phyloP scores from a whole-genome alignment of 1,140 invertebrate species.

The Zaprionus nigranus region DNA sequence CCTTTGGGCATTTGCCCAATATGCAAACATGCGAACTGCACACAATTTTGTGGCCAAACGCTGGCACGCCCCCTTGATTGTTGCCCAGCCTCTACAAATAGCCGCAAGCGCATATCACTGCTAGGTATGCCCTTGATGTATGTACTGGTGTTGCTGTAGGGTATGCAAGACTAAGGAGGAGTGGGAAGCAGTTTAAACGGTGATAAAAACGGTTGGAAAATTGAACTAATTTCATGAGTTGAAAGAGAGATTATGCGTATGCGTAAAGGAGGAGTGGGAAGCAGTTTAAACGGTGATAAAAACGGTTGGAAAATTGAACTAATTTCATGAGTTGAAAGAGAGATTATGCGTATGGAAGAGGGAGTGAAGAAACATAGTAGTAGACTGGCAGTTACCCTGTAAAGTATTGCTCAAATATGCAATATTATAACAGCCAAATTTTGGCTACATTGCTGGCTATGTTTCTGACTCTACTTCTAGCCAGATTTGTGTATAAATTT shows the following conservation, averaged over 20 bases:
- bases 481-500: not conserved
- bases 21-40: slow-evolving; percentile 50
- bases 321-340: not conserved
- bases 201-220: not conserved
- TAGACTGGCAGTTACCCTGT: not conserved
- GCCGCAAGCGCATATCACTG: slow-evolving; percentile 17
- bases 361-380: not conserved
- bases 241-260: too few relatives aligned
- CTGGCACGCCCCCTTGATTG: slow-evolving; percentile 17
- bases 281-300: not conserved
- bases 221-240: not conserved
- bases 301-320: not conserved
- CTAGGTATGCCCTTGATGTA: not conserved
- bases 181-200: not conserved
- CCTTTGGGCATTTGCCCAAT: slow-evolving; percentile 31
- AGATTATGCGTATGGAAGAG: too few relatives aligned
- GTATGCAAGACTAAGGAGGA: not conserved
- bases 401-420: not conserved
- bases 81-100: not conserved
- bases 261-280: not conserved
- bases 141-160: not conserved
- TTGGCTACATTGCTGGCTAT: not conserved
- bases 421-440: not conserved
- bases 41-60: slow-evolving; percentile 41
- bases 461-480: not conserved